Conservation (phyloP, 37 sponge, comb jelly and placozoan species). For the Halisarca cf. caerulea region DNA sequence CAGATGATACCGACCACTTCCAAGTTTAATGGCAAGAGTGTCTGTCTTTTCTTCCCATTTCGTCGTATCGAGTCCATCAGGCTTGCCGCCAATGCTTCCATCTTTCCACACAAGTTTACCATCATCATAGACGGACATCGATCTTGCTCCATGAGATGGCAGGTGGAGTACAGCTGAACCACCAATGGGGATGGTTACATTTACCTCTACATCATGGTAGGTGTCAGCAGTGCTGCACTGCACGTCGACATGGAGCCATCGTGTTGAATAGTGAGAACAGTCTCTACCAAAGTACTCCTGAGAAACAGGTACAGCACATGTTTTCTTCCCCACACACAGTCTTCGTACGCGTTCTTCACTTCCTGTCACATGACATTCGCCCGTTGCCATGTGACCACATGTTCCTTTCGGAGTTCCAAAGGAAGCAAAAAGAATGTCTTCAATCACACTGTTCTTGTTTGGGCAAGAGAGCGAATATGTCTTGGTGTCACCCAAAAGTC, state of each 20-base stretch:
- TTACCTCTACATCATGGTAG: slow-evolving; percentile 20
- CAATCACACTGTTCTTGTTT: not conserved
- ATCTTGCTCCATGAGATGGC: not conserved
- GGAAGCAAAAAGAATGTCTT: slow-evolving; percentile 26
- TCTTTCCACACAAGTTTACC: slow-evolving; percentile 19
- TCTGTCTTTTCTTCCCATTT: slow-evolving; percentile 5
- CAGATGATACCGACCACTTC: slow-evolving; percentile 2
- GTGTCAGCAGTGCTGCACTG: not conserved
- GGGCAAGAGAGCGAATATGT: slow-evolving; percentile 14
- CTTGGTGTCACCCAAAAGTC: not conserved
- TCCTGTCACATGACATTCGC: slow-evolving; percentile 7
- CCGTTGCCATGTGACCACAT: slow-evolving; percentile 14
- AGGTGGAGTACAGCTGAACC: slow-evolving; percentile 28
- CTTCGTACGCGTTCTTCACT: not conserved
- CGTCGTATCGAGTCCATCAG: not conserved
- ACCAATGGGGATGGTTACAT: slow-evolving; percentile 14
- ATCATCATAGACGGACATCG: slow-evolving; percentile 13
- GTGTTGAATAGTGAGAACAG: not conserved
- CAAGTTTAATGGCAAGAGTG: not conserved
- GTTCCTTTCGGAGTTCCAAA: slow-evolving; percentile 18
- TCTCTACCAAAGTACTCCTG: not conserved
- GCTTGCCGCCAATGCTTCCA: not conserved
- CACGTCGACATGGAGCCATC: slow-evolving; percentile 26
- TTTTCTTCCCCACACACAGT: not conserved
- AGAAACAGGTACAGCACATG: not conserved